These are phyloP conservation scores for Leptoteleia sp. DNA, from an alignment of 1,140 invertebrate genomes.

Conservation along the genomic window DNA sequence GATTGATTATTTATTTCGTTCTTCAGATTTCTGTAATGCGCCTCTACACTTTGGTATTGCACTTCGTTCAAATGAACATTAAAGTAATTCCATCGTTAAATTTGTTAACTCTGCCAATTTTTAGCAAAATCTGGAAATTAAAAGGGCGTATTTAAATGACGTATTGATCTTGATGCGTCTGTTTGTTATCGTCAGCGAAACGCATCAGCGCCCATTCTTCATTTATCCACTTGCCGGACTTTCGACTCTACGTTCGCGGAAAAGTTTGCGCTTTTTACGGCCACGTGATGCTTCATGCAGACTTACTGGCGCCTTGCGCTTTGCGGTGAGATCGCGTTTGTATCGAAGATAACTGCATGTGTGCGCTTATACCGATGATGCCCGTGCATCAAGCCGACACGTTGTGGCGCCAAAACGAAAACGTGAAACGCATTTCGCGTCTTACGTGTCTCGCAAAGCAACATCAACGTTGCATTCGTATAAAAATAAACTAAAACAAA, in stretches of 20 bases:
- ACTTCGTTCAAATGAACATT: not conserved
- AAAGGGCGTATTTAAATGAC: constrained; percentile 21
- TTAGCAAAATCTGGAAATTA: not conserved
- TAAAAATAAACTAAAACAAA: not conserved
- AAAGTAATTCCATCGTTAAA: not conserved
- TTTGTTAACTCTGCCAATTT: not conserved
- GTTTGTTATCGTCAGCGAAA: constrained; percentile 22
- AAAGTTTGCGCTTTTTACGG: constrained; percentile 34
- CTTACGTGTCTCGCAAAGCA: constrained; percentile 6
- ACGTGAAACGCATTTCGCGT: constrained; percentile 3
- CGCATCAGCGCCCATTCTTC: constrained; percentile 19
- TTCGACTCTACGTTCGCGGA: constrained; percentile 14
- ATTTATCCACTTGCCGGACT: constrained; percentile 18
- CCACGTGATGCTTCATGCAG: constrained; percentile 26
- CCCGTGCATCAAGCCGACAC: not conserved
- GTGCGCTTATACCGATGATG: not conserved
- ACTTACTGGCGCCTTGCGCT: constrained; percentile 34
- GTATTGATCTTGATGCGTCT: constrained; percentile 18
- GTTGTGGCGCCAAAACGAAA: constrained; percentile 5
- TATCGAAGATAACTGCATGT: constrained; percentile 1
- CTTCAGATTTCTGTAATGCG: not conserved
- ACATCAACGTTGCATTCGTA: not conserved
- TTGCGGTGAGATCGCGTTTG: constrained; percentile 3
- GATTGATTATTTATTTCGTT: constrained; percentile 10
- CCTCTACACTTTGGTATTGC: not conserved